phyloP scores from a whole-genome alignment of 2,888 invertebrate species.

The Pollenia griseotomentosa region DNA sequence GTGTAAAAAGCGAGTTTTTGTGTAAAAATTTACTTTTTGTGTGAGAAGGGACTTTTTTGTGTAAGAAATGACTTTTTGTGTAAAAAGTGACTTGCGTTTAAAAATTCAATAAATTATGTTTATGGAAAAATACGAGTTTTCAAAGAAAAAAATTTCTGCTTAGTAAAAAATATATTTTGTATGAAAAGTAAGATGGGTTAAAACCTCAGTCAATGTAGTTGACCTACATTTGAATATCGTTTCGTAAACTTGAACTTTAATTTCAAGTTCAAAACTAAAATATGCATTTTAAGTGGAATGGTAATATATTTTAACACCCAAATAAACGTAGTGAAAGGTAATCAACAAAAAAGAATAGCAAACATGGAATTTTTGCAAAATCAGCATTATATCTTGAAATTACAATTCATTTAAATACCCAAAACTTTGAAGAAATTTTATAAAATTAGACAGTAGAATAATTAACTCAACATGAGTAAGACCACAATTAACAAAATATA shows the following conservation, averaged over 20 bases:
- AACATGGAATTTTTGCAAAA: constrained; percentile 25
- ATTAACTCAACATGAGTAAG: constrained; percentile 50
- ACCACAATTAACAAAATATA: background rate
- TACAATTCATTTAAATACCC: constrained; percentile 25
- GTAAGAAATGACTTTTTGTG: too few species aligned
- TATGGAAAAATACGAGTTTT: too few species aligned
- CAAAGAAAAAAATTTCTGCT: too few species aligned
- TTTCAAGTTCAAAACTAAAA: constrained; percentile 55
- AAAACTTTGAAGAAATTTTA: constrained; percentile 14
- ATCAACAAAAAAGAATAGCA: constrained; percentile 3
- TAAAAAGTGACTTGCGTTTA: too few species aligned
- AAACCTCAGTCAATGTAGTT: background rate
- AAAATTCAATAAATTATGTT: too few species aligned
- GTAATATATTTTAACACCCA: background rate
- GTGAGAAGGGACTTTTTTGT: too few species aligned
- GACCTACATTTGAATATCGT: constrained; percentile 22
- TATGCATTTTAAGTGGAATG: constrained; percentile 23
- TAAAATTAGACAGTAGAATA: constrained; percentile 17
- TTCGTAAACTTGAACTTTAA: constrained; percentile 57
- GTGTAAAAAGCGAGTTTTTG: too few species aligned
- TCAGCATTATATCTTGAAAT: constrained; percentile 43
- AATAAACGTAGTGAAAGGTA: constrained; percentile 6
- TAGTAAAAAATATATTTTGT: too few species aligned
- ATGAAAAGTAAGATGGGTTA: constrained; percentile 3
- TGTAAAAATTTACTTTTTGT: too few species aligned